phyloP scores from a whole-genome alignment of 2,797 vertebrate genomes.

The Acanthornis magna region DNA sequence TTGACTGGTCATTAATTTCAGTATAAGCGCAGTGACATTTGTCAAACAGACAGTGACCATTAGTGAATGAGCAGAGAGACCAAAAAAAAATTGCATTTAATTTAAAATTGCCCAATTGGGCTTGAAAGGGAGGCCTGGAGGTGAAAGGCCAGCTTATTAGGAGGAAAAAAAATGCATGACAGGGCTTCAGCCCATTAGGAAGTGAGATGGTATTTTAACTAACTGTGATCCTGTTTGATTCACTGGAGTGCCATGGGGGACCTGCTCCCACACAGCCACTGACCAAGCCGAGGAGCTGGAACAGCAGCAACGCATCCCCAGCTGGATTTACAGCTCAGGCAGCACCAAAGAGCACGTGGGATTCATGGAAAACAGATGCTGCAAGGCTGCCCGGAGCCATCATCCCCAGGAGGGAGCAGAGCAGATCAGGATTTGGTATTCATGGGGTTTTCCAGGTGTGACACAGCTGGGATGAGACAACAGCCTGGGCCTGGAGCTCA shows the following conservation, averaged over 20 bases:
- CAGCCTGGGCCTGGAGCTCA: neutral
- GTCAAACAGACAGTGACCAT: slow-evolving; percentile 55
- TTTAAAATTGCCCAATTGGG: slow-evolving; percentile 46
- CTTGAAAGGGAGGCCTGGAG: slow-evolving; percentile 34
- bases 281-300: neutral
- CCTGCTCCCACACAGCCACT: neutral
- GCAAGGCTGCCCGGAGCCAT: neutral
- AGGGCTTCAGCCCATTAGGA: neutral
- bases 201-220: slow-evolving; percentile 20
- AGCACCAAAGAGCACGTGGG: neutral
- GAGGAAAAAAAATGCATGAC: neutral
- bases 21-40: slow-evolving; percentile 16
- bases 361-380: neutral
- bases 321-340: neutral
- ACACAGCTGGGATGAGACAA: accelerated
- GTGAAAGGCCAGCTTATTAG: slow-evolving; percentile 55
- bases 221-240: neutral
- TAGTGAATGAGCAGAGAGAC: slow-evolving; percentile 17
- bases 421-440: neutral
- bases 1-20: slow-evolving; percentile 36
- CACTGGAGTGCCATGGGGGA: neutral
- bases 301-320: neutral
- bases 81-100: slow-evolving; percentile 28
- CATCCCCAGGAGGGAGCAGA: neutral
- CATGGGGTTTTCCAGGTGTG: neutral